These are phyloP conservation scores for Eulithis testata DNA, from an alignment of 2,888 invertebrate genomes.

Conservation along the genomic window DNA sequence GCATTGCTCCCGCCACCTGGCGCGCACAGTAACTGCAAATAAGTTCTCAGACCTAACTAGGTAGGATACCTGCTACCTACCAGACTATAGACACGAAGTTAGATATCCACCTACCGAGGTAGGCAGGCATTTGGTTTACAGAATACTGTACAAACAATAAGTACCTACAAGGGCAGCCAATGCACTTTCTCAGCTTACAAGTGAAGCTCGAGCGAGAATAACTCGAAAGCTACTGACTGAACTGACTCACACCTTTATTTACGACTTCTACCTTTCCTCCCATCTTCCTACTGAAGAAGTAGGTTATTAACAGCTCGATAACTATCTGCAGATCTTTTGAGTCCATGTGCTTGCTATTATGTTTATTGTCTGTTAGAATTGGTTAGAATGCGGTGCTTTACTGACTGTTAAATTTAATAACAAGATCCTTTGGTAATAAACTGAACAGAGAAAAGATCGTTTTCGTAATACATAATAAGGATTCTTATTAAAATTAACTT, in stretches of 20 bases:
- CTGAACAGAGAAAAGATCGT: too few relatives aligned
- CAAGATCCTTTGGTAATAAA: too few relatives aligned
- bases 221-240: conserved; percentile 69
- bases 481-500: too few relatives aligned
- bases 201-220: conserved; percentile 64
- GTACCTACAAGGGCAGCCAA: conserved; percentile 43
- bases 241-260: conserved; percentile 78
- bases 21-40: conserved; percentile 36
- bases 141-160: conserved; percentile 9
- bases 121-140: background rate
- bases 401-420: conserved; percentile 19
- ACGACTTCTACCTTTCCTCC: conserved; percentile 62
- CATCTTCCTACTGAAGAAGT: conserved; percentile 56
- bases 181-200: conserved; percentile 78
- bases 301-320: conserved; percentile 50
- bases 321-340: conserved; percentile 55
- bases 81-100: background rate
- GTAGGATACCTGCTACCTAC: background rate
- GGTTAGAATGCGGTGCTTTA: conserved; percentile 35
- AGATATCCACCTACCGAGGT: background rate
- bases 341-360: conserved; percentile 45
- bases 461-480: too few relatives aligned
- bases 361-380: conserved; percentile 37
- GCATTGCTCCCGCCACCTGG: conserved; percentile 49
- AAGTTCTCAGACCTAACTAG: conserved; percentile 28